phyloP scores from a whole-genome alignment of 2,797 vertebrate genomes.

The Propithecus deckenii region DNA sequence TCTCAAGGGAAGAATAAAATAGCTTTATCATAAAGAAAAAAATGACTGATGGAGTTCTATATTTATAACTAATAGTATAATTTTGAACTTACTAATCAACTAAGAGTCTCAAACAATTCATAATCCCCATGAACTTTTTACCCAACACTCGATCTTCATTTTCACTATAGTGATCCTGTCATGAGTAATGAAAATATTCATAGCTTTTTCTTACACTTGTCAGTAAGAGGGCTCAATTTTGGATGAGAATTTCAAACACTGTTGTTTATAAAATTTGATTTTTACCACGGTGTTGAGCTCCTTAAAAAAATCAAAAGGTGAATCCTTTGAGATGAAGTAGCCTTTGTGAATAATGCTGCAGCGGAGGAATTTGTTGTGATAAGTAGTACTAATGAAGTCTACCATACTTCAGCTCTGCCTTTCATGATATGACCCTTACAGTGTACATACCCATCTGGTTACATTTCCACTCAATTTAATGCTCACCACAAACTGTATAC shows the following conservation, averaged over 20 bases:
- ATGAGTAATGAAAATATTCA: background rate
- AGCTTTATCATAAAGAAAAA: background rate
- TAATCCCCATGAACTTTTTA: conserved; percentile 7
- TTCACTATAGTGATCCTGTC: background rate
- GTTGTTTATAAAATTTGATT: background rate
- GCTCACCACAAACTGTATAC: background rate
- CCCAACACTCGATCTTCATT: conserved; percentile 7
- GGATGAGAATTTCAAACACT: background rate
- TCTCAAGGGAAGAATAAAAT: background rate
- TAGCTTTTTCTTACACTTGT: conserved; percentile 1
- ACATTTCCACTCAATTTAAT: background rate
- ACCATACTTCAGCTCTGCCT: background rate
- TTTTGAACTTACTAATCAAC: background rate
- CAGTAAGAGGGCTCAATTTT: background rate
- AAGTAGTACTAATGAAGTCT: background rate
- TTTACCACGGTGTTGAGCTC: background rate
- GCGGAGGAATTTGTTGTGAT: background rate
- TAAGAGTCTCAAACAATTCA: conserved; percentile 2
- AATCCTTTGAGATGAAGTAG: background rate
- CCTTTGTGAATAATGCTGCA: background rate
- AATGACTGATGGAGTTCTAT: background rate
- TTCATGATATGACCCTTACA: background rate
- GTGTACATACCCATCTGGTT: background rate
- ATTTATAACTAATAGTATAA: conserved; percentile 5
- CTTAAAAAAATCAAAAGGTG: background rate